These are phyloP conservation scores for Peromyscus leucopus DNA, from an alignment of 2,113 vertebrate species.

Conservation along the genomic window DNA sequence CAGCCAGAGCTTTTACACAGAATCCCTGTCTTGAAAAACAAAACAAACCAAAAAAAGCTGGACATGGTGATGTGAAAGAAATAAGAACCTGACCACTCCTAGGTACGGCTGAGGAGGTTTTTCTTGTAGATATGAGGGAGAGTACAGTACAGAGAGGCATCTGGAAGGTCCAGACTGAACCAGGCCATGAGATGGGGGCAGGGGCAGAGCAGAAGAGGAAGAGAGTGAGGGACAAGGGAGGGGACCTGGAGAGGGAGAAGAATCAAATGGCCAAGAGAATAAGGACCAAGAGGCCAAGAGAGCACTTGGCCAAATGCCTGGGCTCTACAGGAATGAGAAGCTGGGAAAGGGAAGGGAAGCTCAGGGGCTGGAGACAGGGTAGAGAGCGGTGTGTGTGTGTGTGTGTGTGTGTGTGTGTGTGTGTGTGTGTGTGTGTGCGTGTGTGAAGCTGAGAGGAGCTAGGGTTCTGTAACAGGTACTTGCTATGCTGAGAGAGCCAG, in stretches of 20 bases:
- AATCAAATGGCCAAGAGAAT: background rate
- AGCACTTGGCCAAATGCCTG: background rate
- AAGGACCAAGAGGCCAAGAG: background rate
- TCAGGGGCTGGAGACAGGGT: background rate
- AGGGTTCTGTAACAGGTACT: background rate
- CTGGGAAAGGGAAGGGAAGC: background rate
- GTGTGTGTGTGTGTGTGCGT: no score
- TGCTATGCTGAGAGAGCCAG: background rate
- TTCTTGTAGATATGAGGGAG: background rate
- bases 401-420: no score
- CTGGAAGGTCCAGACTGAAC: background rate
- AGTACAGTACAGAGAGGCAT: background rate
- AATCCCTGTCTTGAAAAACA: no score
- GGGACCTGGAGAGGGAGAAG: background rate
- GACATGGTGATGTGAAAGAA: background rate
- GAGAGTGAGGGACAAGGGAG: background rate
- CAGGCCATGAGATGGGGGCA: background rate
- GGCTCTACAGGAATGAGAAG: background rate
- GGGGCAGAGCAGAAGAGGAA: background rate
- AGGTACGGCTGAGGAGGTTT: background rate
- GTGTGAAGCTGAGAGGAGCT: background rate
- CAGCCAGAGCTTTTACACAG: no score
- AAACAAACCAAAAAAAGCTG: background rate
- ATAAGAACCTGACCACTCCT: no score
- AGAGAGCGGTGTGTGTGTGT: background rate